Conservation (phyloP, 2,113 vertebrate genomes). For the Machaerirhynchus nigripectus region DNA sequence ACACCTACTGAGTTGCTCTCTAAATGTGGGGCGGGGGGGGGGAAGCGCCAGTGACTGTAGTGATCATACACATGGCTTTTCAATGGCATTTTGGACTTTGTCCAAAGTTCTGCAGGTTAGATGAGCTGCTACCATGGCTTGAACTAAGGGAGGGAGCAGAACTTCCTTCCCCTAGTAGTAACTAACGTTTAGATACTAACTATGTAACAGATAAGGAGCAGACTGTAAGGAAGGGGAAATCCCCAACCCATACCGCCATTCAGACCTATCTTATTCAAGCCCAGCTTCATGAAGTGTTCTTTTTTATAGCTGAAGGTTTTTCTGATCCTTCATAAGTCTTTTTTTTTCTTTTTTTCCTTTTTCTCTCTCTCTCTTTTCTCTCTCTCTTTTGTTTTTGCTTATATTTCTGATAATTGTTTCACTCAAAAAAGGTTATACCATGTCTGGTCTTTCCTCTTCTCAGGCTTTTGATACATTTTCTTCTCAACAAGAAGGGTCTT, state of each 20-base stretch:
- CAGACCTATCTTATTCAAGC: conserved; percentile 54
- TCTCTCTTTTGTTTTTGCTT: conserved; percentile 11
- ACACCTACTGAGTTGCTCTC: conserved; percentile 54
- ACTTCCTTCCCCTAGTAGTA: conserved; percentile 28
- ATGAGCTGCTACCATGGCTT: conserved; percentile 62
- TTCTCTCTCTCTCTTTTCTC: background rate
- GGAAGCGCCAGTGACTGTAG: conserved; percentile 63
- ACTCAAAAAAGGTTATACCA: conserved; percentile 52
- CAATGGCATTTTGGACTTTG: conserved; percentile 61
- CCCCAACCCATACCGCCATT: conserved; percentile 45
- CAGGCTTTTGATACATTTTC: conserved; percentile 33
- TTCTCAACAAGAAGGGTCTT: background rate
- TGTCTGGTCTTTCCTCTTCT: conserved; percentile 44
- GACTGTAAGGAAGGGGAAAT: conserved; percentile 42
- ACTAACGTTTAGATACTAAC: conserved; percentile 42
- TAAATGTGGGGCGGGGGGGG: background rate
- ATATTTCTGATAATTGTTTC: conserved; percentile 21
- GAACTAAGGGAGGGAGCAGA: conserved; percentile 28
- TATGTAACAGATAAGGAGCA: conserved; percentile 48
- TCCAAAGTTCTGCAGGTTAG: conserved; percentile 57
- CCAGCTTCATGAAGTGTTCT: conserved; percentile 42
- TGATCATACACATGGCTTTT: conserved; percentile 74
- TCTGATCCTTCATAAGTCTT: conserved; percentile 2
- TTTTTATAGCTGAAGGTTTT: conserved; percentile 41
- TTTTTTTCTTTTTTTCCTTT: background rate